Base-by-base conservation (phyloP, 2,113 vertebrate genomes). In the Varanus salvator region DNA sequence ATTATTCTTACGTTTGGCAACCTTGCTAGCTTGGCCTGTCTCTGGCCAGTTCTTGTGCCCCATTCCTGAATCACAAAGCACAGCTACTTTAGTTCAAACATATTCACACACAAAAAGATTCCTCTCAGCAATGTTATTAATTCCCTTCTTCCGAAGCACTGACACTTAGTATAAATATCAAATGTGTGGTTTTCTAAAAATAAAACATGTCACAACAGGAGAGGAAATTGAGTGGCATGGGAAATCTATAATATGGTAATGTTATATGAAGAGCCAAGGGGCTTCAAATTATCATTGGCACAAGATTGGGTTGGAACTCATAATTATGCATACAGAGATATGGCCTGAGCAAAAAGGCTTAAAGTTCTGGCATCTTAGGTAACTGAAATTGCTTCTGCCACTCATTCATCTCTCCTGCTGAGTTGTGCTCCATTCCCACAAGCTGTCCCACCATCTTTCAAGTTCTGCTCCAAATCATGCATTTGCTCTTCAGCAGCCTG, bases 201-300 rank as follows among this genome's bases (percentile, higher is more conserved):
- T 69, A 50, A 84, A 54, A 31, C 19, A 38, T 52, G 71, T 84
- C 82, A 38, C 72, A 77, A 78, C 48, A 69, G 60, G 88, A 54
- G n/a, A 44, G n/a, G 31, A 38, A 84, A 77, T 68, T 52, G 72
- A 84, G 14, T 77, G 29, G 82, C n/a, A 38, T 38, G 44, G 31
- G 48, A 54, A 89, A 21, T 54, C 69, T 89, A 38, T 25, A 34
- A 84, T 19, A 34, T 74, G n/a, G 8, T 60, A 88, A 88, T 83
- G 7, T 83, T 44, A 34, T 82, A 48, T 77, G 57, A 38, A 34
- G 34, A 52, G 72, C 60, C 74, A 85, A 72, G 68, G 81, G 74
- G 60, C 27, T 89, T 77, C 74, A 54, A 54, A 76, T 78, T 85
- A 78, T 54, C 44, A 54, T 9, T 77, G 71, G 34, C 25, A 66